Percentiles rank a stretch among this genome's conserved stretches.
Evolutionary conservation across 1,140 invertebrate genomes (phyloP).

Genomic region (Drosophila bipectinata): DNA sequence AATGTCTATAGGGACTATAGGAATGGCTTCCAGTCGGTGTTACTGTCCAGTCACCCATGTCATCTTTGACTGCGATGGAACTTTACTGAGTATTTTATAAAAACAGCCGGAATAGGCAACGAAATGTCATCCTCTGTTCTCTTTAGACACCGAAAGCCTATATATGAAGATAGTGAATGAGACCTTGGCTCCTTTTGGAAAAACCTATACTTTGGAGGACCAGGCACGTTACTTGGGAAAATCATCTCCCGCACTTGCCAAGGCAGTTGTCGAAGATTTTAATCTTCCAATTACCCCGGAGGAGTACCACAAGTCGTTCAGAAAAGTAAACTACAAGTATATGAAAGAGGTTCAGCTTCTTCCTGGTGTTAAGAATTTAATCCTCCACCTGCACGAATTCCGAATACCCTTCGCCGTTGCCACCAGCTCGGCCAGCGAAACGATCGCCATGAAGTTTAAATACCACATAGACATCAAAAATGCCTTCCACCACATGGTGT

Average conservation of each 20-base stretch:
- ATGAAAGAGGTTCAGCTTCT: slow-evolving; percentile 25
- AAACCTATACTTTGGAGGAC: slow-evolving; percentile 13
- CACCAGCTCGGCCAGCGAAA: slow-evolving; percentile 90
- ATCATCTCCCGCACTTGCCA: rapidly evolving
- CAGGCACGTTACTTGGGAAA: slow-evolving; percentile 31
- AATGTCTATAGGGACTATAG: not conserved
- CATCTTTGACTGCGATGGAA: slow-evolving; percentile 68
- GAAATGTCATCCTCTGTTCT: not conserved
- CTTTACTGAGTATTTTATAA: slow-evolving; percentile 43
- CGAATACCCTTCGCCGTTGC: slow-evolving; percentile 94
- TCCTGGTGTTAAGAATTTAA: slow-evolving; percentile 91
- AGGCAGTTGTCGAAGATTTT: not conserved
- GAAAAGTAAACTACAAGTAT: not conserved
- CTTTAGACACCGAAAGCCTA: slow-evolving; percentile 47
- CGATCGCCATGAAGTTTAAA: slow-evolving; percentile 89
- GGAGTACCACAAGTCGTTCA: not conserved
- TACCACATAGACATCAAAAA: slow-evolving; percentile 89
- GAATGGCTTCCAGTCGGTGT: not conserved
- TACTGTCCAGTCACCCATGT: slow-evolving; percentile 43
- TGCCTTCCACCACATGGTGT: slow-evolving; percentile 92
- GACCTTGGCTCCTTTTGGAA: slow-evolving; percentile 20
- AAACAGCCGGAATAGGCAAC: not conserved
- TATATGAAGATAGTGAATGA: not conserved
- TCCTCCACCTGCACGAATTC: slow-evolving; percentile 91
- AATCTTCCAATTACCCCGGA: slow-evolving; percentile 23